Evolutionary conservation across 2,113 vertebrate genomes (phyloP).

Genomic region (Halichoerus grypus): DNA sequence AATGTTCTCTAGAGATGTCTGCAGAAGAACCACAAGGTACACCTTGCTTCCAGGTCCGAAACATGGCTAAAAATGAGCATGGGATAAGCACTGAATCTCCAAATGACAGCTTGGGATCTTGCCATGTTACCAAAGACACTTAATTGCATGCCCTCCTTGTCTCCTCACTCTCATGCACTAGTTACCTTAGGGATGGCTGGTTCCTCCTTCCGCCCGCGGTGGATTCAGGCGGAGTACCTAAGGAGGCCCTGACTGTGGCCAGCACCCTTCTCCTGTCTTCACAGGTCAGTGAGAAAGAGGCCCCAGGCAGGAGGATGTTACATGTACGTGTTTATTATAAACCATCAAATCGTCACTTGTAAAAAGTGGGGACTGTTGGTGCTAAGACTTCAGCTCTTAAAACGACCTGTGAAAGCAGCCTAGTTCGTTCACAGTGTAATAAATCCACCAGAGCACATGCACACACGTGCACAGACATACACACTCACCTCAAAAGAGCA

Average conservation of each 20-base stretch:
- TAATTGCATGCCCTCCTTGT: neutral
- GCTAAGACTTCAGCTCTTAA: conserved; percentile 45
- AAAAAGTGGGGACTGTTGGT: neutral
- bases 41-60: neutral
- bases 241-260: neutral
- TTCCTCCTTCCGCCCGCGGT: accelerated
- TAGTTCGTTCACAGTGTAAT: neutral
- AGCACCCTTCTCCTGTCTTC: neutral
- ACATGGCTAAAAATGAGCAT: neutral
- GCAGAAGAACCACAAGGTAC: neutral
- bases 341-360: accelerated
- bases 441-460: neutral
- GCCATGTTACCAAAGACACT: neutral
- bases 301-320: neutral
- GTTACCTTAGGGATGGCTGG: neutral
- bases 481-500: neutral
- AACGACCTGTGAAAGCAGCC: neutral
- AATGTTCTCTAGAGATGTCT: neutral
- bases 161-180: neutral
- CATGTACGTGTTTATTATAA: neutral
- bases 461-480: accelerated
- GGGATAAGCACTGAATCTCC: neutral
- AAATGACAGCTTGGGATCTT: neutral
- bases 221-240: neutral
- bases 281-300: neutral